Conservation (phyloP, 2,113 vertebrate genomes). For the Crotalus tigris region DNA sequence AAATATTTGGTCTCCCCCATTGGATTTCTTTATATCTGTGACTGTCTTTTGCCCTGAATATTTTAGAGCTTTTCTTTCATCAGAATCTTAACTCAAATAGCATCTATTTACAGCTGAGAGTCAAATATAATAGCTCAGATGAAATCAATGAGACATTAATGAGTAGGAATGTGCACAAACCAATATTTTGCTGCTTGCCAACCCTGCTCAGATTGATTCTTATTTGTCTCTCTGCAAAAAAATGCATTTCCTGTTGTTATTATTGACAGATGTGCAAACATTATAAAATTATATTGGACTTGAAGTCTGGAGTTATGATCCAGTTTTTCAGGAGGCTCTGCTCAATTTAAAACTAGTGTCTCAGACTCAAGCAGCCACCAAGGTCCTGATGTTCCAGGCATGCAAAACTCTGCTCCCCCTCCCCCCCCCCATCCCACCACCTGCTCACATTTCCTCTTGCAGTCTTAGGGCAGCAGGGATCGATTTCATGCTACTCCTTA, state of each 20-base stretch:
- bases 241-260: constrained; percentile 43
- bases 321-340: constrained; percentile 44
- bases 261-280: constrained; percentile 60
- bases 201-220: constrained; percentile 51
- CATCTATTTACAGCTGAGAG: neutral
- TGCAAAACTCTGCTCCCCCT: constrained; percentile 26
- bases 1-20: neutral
- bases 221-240: constrained; percentile 37
- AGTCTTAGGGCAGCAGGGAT: constrained; percentile 55
- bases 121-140: constrained; percentile 21
- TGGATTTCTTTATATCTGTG: neutral
- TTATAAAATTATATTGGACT: constrained; percentile 32
- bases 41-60: neutral
- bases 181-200: constrained; percentile 56
- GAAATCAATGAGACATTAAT: neutral
- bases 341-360: constrained; percentile 27
- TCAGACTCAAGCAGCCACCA: constrained; percentile 39
- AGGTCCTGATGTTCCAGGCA: constrained; percentile 47
- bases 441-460: constrained; percentile 56
- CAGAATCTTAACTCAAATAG: neutral
- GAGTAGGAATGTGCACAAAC: constrained; percentile 19
- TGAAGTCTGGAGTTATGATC: constrained; percentile 33
- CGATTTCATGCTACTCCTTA: constrained; percentile 63
- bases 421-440: constrained; percentile 44
- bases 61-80: constrained; percentile 21